Evolutionary conservation across 2,113 vertebrate species (phyloP), one percentile per base, ranked within the genome.

Genomic region (Nothoprocta pentlandii): DNA sequence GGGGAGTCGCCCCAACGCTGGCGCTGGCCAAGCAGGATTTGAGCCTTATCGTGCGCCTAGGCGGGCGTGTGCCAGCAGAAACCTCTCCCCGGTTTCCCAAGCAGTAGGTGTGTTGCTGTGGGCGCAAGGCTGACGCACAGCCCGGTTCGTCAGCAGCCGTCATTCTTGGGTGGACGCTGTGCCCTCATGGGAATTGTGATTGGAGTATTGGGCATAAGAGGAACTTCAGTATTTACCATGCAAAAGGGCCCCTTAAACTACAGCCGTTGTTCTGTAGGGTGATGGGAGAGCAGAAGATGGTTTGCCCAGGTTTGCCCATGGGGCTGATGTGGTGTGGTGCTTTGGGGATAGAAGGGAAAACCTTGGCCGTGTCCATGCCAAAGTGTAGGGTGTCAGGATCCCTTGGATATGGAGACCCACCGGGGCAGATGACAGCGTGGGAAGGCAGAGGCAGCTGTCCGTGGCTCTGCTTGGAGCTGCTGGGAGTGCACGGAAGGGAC

Each of bases 1-100:
- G 83, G 90, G 95, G 90, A 86, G 87, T 23, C 87, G 12, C 75
- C 84, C 62, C 32, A 68, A 87, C 62, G 90, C 85, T 68, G 23
- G 49, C 54, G 26, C 77, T 42, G 15, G 63, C 87, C 32, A 68
- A 51, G 80, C 79, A 28, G 76, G 80, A 44, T 47, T 71, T 21
- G 85, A 56, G 16, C 16, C 20, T 30, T 6, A 6, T 36, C 25
- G 17, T 22, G 53, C 5, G 1, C 23, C 66, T 28, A 3, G 53
- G 59, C 69, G 13, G 20, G 53, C 25, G 0, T 2, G 8, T 41
- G 69, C 62, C 23, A 12, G 51, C 47, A 47, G 85, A 64, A 71
- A 9, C 0, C 1, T 1, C 0, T 9, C 1, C 5, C 22, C 14
- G 15, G 14, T 71, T 71, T 81, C 11, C 56, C 34, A 2, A n/a